Evolutionary conservation across 2,888 invertebrate species (phyloP).

Genomic region (Plebejus argus): DNA sequence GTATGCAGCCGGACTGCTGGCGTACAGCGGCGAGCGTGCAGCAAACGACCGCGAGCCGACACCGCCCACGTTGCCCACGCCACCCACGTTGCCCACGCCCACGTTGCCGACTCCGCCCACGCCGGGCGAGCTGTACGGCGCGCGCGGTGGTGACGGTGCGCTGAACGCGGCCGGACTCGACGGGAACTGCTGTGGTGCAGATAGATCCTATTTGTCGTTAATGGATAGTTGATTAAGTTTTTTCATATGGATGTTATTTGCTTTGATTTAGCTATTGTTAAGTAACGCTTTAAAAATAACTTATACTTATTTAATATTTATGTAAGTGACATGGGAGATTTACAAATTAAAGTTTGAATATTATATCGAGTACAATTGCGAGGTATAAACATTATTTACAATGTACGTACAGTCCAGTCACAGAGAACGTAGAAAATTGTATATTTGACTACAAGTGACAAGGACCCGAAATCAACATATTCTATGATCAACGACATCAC

Average conservation of each 20-base stretch:
- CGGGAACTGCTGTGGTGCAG: slow-evolving; percentile 53
- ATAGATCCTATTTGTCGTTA: slow-evolving; percentile 25
- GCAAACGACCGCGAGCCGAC: slow-evolving; percentile 50
- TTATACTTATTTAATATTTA: no score
- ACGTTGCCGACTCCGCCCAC: slow-evolving; percentile 40
- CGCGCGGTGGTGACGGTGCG: slow-evolving; percentile 45
- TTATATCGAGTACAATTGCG: no score
- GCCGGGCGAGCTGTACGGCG: slow-evolving; percentile 46
- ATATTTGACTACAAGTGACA: no score
- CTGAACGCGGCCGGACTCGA: slow-evolving; percentile 55
- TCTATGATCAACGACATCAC: no score
- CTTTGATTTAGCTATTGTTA: neutral
- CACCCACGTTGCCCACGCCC: slow-evolving; percentile 41
- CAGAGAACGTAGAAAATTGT: no score
- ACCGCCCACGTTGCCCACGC: slow-evolving; percentile 39
- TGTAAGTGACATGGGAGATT: no score
- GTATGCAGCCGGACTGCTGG: slow-evolving; percentile 46
- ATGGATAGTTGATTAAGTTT: neutral
- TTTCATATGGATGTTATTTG: neutral
- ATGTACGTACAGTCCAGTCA: no score
- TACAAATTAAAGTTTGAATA: no score
- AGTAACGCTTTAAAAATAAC: no score
- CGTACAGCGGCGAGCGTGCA: slow-evolving; percentile 57
- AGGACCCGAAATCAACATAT: no score
- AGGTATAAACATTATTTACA: no score